Conservation (phyloP, 1,140 invertebrate species). For the Achatina immaculata region DNA sequence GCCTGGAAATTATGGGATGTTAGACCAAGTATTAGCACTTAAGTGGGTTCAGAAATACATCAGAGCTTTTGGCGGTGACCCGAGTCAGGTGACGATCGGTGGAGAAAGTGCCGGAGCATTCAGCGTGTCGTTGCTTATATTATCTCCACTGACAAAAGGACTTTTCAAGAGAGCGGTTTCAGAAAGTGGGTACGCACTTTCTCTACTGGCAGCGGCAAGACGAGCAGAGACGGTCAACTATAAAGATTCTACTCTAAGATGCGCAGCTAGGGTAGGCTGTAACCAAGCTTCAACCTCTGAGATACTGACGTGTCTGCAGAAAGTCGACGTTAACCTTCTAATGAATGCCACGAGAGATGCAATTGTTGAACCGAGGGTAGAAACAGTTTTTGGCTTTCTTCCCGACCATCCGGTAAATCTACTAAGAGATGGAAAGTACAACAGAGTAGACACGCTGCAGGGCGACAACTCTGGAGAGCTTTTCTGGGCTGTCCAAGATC, state of each 20-base stretch:
- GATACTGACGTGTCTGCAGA: background rate
- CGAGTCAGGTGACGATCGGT: constrained; percentile 3
- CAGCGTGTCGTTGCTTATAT: constrained; percentile 7
- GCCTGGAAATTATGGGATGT: constrained; percentile 37
- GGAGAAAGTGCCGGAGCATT: constrained; percentile 29
- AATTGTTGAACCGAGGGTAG: background rate
- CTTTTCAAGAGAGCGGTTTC: constrained; percentile 5
- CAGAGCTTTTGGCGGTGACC: constrained; percentile 28
- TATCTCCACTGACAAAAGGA: constrained; percentile 23
- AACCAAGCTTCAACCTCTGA: background rate
- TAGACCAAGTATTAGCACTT: constrained; percentile 30
- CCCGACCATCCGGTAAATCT: constrained; percentile 13
- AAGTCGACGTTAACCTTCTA: background rate
- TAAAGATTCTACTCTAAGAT: background rate
- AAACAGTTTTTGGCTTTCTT: constrained; percentile 8
- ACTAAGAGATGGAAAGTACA: background rate
- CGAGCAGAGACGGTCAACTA: background rate
- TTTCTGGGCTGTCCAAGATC: background rate
- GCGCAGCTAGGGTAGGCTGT: background rate
- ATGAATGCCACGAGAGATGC: background rate
- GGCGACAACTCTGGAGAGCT: constrained; percentile 8
- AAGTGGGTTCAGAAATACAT: constrained; percentile 38
- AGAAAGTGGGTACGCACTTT: constrained; percentile 13
- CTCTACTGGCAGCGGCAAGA: background rate
- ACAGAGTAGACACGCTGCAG: constrained; percentile 2